phyloP scores from a whole-genome alignment of 2,113 vertebrate species.

The Cisticola juncidis region DNA sequence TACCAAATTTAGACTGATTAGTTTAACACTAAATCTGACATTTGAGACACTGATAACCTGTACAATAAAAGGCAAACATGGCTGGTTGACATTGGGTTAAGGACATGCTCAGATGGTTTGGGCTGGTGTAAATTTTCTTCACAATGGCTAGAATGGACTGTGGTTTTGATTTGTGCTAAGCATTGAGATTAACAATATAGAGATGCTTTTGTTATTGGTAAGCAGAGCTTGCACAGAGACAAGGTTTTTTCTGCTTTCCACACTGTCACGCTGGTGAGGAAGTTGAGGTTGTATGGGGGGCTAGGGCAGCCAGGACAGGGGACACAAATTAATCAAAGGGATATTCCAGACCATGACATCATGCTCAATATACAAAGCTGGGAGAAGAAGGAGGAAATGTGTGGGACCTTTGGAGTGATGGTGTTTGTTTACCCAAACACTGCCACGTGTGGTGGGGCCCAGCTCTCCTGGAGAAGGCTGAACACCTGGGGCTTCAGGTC shows the following conservation, averaged over 20 bases:
- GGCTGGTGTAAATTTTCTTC: not conserved
- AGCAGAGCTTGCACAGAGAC: not conserved
- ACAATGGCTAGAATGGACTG: not conserved
- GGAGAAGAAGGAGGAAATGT: not conserved
- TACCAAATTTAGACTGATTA: not conserved
- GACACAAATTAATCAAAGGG: not conserved
- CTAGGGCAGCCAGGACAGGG: not conserved
- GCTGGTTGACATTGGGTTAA: not conserved
- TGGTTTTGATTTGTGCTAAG: not conserved
- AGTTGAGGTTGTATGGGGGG: rapidly evolving
- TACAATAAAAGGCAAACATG: not conserved
- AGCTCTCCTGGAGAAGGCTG: not conserved
- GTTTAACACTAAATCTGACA: not conserved
- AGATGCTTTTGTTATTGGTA: not conserved
- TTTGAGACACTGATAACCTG: not conserved
- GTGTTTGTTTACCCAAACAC: not conserved
- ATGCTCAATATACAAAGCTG: not conserved
- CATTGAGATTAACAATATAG: not conserved
- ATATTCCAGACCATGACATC: not conserved
- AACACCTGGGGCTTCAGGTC: not conserved
- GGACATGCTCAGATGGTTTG: not conserved
- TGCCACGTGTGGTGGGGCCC: rapidly evolving
- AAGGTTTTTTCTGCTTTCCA: not conserved
- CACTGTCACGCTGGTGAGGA: rapidly evolving
- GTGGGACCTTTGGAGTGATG: not conserved